Percentiles rank a stretch among this genome's conserved stretches.
phyloP scores from a whole-genome alignment of 1,140 invertebrate species.

The Rhyacophila brunnea region DNA sequence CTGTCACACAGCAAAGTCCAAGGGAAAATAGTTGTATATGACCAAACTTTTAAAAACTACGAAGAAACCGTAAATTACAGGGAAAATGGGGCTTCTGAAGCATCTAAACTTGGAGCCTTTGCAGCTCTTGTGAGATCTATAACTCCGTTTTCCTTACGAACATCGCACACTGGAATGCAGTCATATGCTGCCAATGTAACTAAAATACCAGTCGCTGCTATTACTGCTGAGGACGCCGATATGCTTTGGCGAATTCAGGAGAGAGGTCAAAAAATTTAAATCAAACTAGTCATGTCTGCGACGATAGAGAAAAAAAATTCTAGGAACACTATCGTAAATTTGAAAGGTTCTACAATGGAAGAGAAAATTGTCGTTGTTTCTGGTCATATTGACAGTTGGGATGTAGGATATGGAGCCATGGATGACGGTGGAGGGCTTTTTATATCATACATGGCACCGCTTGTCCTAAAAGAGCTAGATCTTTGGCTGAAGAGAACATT shows the following conservation, averaged over 20 bases:
- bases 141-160: constrained; percentile 66
- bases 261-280: constrained; percentile 40
- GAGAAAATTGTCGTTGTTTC: constrained; percentile 76
- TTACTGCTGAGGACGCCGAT: constrained; percentile 73
- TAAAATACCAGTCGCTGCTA: constrained; percentile 70
- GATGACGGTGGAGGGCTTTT: constrained; percentile 84
- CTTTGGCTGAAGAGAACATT: constrained; percentile 71
- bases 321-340: constrained; percentile 73
- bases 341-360: constrained; percentile 59
- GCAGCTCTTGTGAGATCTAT: constrained; percentile 70
- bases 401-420: constrained; percentile 86
- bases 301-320: constrained; percentile 58
- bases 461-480: constrained; percentile 66
- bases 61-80: constrained; percentile 58
- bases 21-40: constrained; percentile 73
- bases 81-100: constrained; percentile 55
- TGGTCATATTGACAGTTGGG: constrained; percentile 88
- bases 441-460: constrained; percentile 75
- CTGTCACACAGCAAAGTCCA: constrained; percentile 46
- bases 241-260: constrained; percentile 62
- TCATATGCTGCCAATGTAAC: constrained; percentile 55
- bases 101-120: constrained; percentile 65
- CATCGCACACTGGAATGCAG: constrained; percentile 65
- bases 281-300: constrained; percentile 38
- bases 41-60: constrained; percentile 62